phyloP scores from a whole-genome alignment of 1,140 invertebrate genomes.

The Andricus grossulariae region DNA sequence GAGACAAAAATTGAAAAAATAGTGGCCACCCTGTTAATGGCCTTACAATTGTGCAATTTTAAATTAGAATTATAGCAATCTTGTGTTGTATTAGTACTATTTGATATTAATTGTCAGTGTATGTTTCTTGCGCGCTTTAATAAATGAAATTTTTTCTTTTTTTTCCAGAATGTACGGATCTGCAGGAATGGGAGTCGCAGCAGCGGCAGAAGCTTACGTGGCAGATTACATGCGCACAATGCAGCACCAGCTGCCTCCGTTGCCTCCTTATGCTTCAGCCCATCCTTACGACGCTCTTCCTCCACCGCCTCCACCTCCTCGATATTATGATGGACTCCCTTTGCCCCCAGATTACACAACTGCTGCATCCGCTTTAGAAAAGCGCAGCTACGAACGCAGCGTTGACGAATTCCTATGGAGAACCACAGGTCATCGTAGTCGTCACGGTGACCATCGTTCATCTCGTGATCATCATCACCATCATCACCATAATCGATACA shows the following conservation, averaged over 20 bases:
- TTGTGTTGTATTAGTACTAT: too few species aligned
- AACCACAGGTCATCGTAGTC: constrained; percentile 76
- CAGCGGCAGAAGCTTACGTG: constrained; percentile 85
- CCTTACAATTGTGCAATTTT: too few species aligned
- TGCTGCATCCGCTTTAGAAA: constrained; percentile 80
- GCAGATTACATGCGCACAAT: constrained; percentile 88
- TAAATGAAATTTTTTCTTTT: constrained; percentile 26
- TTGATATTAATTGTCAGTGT: background rate
- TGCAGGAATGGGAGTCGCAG: constrained; percentile 75
- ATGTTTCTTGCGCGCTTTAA: background rate
- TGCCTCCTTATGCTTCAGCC: constrained; percentile 82
- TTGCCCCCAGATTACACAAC: constrained; percentile 78
- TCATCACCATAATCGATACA: constrained; percentile 72
- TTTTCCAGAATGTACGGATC: constrained; percentile 66
- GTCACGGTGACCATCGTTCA: constrained; percentile 69
- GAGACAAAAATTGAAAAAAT: too few species aligned
- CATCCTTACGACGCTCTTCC: constrained; percentile 84
- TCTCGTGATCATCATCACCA: constrained; percentile 72
- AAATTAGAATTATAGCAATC: too few species aligned
- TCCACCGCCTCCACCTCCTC: constrained; percentile 82
- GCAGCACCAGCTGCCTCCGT: constrained; percentile 85
- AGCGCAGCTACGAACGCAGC: constrained; percentile 90
- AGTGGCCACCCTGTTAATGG: too few species aligned
- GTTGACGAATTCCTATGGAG: constrained; percentile 94
- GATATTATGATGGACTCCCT: constrained; percentile 87